Base-by-base conservation (phyloP, 2,113 vertebrate species). In the Pelobates fuscus region DNA sequence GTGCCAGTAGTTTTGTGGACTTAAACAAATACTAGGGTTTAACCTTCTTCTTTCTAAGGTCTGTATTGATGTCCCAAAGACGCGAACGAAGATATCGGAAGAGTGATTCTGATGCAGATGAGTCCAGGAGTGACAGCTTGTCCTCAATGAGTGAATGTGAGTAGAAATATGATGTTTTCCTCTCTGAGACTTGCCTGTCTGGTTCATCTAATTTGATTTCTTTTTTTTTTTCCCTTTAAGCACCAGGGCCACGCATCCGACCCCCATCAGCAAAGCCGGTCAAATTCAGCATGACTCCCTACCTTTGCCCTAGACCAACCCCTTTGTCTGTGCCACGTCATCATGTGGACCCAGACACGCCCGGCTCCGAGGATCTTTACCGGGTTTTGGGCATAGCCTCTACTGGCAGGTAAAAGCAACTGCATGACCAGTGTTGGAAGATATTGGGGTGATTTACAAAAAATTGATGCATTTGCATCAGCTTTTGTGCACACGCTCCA, bases 341-440 rank as follows among this genome's bases (percentile, higher is more conserved):
- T 0, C 25, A 58, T 2, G 27, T 21, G 54, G 54, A 71, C 61
- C 77, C 64, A 15, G 62, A 68, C 44, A 88, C 84, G 2, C 84
- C 88, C 10, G 81, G 77, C 70, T 89, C 86, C 15, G 86, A 89
- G 26, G 90, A 90, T 66, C 84, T 89, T 61, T 88, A 87, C 79
- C 82, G 83, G 24, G 78, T 79, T 5, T 84, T 90, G 49, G 83
- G 76, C 17, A 81, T 90, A 7, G 77, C 85, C 2, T 80, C 24
- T 14, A 41, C 83, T 41, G 18, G 41, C 29, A 43, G 80, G 78
- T 65, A 52, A n/a, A 49, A 49, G 12, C 44, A 12, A 41, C 7
- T 41, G 14, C 7, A 41, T 41, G 37, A 41, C 1, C 7, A 41
- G n/a, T 41, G 37, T n/a, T n/a, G n/a, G n/a, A n/a, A n/a, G n/a